phyloP scores from a whole-genome alignment of 2,797 vertebrate genomes.

The Siniperca scherzeri region DNA sequence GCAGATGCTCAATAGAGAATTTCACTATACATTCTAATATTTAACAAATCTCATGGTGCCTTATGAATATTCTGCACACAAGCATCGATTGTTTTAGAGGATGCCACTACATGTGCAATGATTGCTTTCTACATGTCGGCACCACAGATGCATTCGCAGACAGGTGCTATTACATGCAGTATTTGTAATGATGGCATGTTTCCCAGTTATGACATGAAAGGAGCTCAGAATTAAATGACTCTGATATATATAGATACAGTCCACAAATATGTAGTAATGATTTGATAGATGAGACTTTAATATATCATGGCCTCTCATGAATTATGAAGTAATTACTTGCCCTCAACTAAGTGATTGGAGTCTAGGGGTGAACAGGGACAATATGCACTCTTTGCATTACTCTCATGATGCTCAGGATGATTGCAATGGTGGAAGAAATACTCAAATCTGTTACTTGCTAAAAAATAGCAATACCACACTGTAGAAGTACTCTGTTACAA shows the following conservation, averaged over 20 bases:
- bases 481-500: neutral
- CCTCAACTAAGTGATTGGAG: constrained; percentile 47
- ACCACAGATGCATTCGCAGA: constrained; percentile 14
- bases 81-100: constrained; percentile 21
- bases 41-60: constrained; percentile 4
- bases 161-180: constrained; percentile 18
- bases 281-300: constrained; percentile 47
- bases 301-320: constrained; percentile 38
- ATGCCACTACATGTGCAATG: neutral
- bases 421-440: neutral
- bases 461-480: too few species aligned
- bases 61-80: constrained; percentile 27
- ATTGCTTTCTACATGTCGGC: constrained; percentile 13
- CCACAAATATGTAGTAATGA: constrained; percentile 38
- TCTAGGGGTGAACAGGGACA: constrained; percentile 41
- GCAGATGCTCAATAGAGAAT: constrained; percentile 26
- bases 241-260: constrained; percentile 23
- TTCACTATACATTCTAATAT: neutral
- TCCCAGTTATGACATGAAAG: constrained; percentile 32
- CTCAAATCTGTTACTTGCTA: neutral
- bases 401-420: constrained; percentile 11
- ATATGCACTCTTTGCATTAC: constrained; percentile 26
- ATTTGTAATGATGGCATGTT: constrained; percentile 36
- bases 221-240: constrained; percentile 30
- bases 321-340: constrained; percentile 53